A percentile compares a stretch with the other conserved stretches of the same genome.
Evolutionary conservation across 2,888 invertebrate species (phyloP).

Genomic region (Cheilosia vernalis): DNA sequence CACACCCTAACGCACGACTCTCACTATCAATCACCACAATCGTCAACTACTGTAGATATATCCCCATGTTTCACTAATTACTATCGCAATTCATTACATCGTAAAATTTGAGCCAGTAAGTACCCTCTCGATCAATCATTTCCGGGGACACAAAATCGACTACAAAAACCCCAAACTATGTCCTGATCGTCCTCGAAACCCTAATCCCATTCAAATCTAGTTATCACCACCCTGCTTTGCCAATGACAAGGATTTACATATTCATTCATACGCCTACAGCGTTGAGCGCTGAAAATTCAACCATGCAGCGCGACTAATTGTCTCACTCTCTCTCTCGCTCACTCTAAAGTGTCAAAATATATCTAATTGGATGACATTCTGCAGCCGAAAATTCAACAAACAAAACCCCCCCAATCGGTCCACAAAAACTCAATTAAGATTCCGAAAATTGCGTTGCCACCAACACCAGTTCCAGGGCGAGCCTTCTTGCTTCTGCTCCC

Average conservation of each 20-base stretch:
- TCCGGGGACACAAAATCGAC: no score
- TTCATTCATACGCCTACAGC: conserved; percentile 2
- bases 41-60: no score
- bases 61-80: no score
- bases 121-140: no score
- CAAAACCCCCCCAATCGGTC: conserved; percentile 8
- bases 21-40: no score
- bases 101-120: no score
- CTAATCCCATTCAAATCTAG: neutral
- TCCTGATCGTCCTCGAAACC: no score
- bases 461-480: neutral
- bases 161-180: no score
- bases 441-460: conserved; percentile 35
- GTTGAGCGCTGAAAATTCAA: neutral
- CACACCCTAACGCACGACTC: no score
- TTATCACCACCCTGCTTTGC: neutral
- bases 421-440: conserved; percentile 61
- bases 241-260: neutral
- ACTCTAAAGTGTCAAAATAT: conserved; percentile 50
- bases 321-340: neutral
- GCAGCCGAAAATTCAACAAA: conserved; percentile 15
- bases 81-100: no score
- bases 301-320: conserved; percentile 50
- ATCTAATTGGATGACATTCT: conserved; percentile 48
- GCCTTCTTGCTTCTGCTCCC: neutral